Evolutionary conservation across 2,888 invertebrate species (phyloP).

Genomic region (Spodoptera littoralis): DNA sequence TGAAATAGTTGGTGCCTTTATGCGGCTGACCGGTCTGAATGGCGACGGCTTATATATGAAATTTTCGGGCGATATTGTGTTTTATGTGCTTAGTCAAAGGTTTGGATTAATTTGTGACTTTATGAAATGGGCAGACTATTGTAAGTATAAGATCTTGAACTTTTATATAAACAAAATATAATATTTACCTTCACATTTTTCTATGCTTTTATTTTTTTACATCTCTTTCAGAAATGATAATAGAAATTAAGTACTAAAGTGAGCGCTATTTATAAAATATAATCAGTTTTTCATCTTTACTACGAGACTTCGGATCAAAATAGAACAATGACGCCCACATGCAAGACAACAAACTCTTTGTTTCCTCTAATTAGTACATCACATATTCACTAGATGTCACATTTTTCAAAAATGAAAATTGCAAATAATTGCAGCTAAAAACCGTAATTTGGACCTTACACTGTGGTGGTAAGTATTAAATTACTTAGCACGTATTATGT

Average conservation of each 20-base stretch:
- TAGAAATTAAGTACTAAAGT: too few relatives aligned
- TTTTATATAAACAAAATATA: too few relatives aligned
- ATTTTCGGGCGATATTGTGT: slow-evolving; percentile 12
- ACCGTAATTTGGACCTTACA: slow-evolving; percentile 34
- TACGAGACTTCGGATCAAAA: too few relatives aligned
- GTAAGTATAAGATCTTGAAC: too few relatives aligned
- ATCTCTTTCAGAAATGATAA: too few relatives aligned
- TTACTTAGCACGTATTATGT: slow-evolving; percentile 47
- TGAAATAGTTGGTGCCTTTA: slow-evolving; percentile 58
- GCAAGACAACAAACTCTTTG: slow-evolving; percentile 19
- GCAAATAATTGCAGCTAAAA: slow-evolving; percentile 20
- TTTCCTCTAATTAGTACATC: slow-evolving; percentile 47
- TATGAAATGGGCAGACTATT: too few relatives aligned
- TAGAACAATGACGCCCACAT: slow-evolving; percentile 1
- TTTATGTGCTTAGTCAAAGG: background rate
- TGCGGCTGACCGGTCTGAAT: slow-evolving; percentile 52
- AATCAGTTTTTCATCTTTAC: too few relatives aligned
- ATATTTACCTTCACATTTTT: too few relatives aligned
- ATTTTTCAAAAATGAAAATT: slow-evolving; percentile 46
- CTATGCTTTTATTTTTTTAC: too few relatives aligned
- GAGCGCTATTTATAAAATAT: too few relatives aligned
- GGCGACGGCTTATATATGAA: slow-evolving; percentile 25
- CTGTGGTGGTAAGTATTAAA: slow-evolving; percentile 23
- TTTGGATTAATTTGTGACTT: too few relatives aligned
- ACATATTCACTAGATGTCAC: slow-evolving; percentile 47